A percentile compares a stretch with the other conserved stretches of the same genome.
phyloP scores from a whole-genome alignment of 1,140 invertebrate genomes.

The Anastrepha ludens region DNA sequence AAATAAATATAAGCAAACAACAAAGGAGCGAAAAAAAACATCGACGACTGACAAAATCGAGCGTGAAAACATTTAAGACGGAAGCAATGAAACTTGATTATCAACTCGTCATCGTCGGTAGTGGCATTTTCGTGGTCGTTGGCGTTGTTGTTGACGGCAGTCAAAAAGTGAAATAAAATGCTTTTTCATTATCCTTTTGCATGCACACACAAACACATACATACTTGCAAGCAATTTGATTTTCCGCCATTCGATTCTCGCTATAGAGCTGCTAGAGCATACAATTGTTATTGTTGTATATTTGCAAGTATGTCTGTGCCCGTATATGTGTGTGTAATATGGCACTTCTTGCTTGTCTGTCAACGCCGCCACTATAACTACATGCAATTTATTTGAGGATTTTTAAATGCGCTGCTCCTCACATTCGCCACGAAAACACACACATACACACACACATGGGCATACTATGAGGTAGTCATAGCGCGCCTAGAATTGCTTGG shows the following conservation, averaged over 20 bases:
- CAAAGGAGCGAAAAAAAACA: neutral
- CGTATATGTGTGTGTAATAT: neutral
- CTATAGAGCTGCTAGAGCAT: neutral
- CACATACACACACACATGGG: neutral
- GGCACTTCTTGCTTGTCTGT: neutral
- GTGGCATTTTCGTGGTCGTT: neutral
- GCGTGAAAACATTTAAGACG: conserved; percentile 7
- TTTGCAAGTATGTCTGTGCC: neutral
- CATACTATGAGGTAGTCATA: neutral
- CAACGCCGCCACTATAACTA: neutral
- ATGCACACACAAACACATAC: neutral
- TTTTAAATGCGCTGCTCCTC: neutral
- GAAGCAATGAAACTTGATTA: conserved; percentile 53
- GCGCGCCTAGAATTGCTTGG: neutral
- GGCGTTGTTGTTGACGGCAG: neutral
- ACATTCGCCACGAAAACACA: neutral
- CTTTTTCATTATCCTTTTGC: conserved; percentile 39
- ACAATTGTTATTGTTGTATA: neutral
- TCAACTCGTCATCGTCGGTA: neutral
- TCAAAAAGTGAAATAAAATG: conserved; percentile 22
- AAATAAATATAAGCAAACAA: neutral
- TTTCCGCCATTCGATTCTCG: neutral
- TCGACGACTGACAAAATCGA: neutral
- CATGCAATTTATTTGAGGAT: conserved; percentile 38
- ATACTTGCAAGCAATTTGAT: conserved; percentile 11